Base-by-base conservation (phyloP, 2,797 vertebrate species). In the Dermochelys coriacea region DNA sequence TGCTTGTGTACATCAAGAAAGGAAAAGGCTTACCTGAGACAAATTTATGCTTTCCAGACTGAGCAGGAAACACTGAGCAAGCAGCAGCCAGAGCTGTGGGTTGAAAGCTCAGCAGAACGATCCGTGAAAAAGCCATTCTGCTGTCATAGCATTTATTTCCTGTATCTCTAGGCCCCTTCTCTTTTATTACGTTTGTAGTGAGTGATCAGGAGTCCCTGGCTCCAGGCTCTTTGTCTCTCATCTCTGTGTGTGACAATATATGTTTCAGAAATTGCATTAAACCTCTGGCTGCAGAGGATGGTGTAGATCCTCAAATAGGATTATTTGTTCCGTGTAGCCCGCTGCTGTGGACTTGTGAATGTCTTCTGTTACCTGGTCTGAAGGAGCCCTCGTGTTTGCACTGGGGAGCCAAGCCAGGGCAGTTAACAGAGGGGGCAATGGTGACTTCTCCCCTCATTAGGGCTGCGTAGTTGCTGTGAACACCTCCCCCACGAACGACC, bases 121-220 rank as follows among this genome's bases (percentile, higher is more conserved):
- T 74, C 1, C 81, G 84, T 74, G n/a, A 49, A 49, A 82, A 45
- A 68, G 83, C 91, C 0, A 3, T 19, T 91, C 81, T 3, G 27
- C 82, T 92, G 94, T 93, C 95, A 85, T 87, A 34, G 82, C 84
- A 82, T 6, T 78, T 5, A 34, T n/a, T 47, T 49, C 83, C 91
- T 12, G 41, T 29, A 19, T 47, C 41, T 21, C 80, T 49, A 11
- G 41, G 21, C 41, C 21, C 41, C 31, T 41, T 34, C 29, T 18
- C 52, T 18, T 84, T 91, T 90, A 89, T 29, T 77, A 1, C 23
- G 19, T n/a, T 37, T 29, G 12, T 18, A 3, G 88, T 37, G 83
- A 47, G 84, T 45, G 52, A 94, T 94, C 97, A 92, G 94, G 93
- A 96, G 94, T 89, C 93, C 91, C 93, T 94, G 88, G 95, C 91